phyloP scores from a whole-genome alignment of 2,113 vertebrate species.

The Myrmecophaga tridactyla region DNA sequence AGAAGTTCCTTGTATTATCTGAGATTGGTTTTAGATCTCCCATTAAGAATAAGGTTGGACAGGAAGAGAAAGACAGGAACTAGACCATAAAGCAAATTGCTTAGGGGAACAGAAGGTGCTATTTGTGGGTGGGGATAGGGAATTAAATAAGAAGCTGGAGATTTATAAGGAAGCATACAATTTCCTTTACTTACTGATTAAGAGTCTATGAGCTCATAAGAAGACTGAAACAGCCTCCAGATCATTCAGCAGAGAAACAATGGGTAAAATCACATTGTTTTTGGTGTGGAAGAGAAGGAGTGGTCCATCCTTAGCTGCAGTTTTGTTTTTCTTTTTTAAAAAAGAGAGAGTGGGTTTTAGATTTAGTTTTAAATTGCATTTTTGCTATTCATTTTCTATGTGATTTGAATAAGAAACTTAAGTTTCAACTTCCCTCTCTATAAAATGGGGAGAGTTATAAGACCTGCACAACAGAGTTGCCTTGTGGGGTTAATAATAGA shows the following conservation, averaged over 20 bases:
- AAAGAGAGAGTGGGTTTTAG: background rate
- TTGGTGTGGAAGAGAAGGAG: background rate
- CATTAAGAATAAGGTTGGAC: background rate
- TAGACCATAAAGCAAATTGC: background rate
- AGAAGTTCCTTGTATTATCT: background rate
- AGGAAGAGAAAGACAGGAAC: background rate
- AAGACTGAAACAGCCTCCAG: background rate
- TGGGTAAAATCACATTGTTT: background rate
- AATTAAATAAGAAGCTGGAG: background rate
- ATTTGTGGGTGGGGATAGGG: background rate
- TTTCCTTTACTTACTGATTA: background rate
- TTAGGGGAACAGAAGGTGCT: background rate
- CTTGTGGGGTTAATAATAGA: background rate
- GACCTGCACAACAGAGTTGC: background rate
- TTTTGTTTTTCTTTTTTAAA: background rate
- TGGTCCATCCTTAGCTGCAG: background rate
- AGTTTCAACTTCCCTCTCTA: background rate
- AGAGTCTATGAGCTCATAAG: background rate
- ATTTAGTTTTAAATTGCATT: background rate
- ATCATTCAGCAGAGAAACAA: background rate
- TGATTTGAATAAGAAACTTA: background rate
- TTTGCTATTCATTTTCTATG: background rate
- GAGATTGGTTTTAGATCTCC: background rate
- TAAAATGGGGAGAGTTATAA: background rate
- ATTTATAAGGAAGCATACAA: background rate